These are phyloP conservation scores for Myzus persicae DNA, from an alignment of 1,140 invertebrate species.

Conservation along the genomic window DNA sequence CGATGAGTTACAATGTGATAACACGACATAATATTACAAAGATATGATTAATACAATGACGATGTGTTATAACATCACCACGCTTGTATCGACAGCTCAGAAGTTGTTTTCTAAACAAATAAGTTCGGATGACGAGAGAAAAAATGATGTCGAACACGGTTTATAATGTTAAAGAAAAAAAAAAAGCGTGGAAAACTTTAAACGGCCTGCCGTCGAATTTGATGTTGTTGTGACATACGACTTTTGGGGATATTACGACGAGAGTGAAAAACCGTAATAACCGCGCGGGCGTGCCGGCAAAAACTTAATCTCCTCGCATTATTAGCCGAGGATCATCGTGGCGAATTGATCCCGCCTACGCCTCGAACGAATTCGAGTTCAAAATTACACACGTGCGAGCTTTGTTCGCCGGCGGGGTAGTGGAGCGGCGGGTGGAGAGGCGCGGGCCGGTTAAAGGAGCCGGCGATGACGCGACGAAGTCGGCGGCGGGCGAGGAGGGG, in stretches of 20 bases:
- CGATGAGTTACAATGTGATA: not conserved
- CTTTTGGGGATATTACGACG: not conserved
- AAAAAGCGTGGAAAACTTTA: not conserved
- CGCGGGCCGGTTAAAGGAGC: not conserved
- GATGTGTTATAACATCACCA: not conserved
- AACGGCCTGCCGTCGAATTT: not conserved
- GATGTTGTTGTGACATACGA: not conserved
- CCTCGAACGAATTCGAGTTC: not conserved
- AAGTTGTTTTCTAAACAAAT: slow-evolving; percentile 5
- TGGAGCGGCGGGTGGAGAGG: not conserved
- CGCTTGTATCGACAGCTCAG: not conserved
- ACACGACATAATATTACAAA: not conserved
- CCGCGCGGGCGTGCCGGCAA: not conserved
- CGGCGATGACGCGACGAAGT: not conserved
- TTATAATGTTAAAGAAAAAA: not conserved
- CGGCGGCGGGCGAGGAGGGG: no score
- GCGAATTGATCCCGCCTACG: no score
- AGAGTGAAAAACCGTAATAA: not conserved
- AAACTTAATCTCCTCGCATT: slow-evolving; percentile 1
- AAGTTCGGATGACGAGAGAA: not conserved
- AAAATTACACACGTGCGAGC: not conserved
- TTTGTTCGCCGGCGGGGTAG: not conserved
- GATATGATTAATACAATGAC: not conserved
- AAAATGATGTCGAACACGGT: not conserved
- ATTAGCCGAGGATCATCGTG: not conserved